Conservation (phyloP, 2,797 vertebrate genomes). For the Buphagus erythrorhynchus region DNA sequence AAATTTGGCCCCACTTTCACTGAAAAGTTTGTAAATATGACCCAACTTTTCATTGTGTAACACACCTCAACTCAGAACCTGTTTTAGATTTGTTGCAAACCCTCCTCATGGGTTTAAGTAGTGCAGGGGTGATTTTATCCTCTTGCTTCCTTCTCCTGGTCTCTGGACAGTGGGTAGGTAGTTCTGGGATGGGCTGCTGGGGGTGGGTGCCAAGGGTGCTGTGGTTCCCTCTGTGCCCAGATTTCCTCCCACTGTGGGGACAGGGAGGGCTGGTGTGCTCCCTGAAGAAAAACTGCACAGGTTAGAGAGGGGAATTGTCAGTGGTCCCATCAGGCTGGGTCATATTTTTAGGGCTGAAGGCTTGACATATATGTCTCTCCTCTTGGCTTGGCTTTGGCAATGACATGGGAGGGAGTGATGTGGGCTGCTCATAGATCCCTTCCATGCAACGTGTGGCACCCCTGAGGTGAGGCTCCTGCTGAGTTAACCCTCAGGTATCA, state of each 20-base stretch:
- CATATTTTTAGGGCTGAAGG: neutral
- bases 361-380: neutral
- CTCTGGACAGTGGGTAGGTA: neutral
- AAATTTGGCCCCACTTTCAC: neutral
- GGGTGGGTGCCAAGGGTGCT: neutral
- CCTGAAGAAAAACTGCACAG: neutral
- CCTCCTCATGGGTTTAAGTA: neutral
- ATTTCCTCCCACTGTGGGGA: neutral
- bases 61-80: neutral
- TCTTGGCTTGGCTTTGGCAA: neutral
- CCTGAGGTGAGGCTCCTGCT: neutral
- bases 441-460: rapidly evolving
- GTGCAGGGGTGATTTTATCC: rapidly evolving
- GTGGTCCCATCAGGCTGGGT: neutral
- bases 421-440: neutral
- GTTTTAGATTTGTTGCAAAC: neutral
- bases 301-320: neutral
- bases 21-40: neutral
- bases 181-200: neutral
- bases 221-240: neutral
- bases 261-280: neutral
- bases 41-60: neutral
- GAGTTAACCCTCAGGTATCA: neutral
- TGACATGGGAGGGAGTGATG: neutral
- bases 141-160: neutral